phyloP scores from a whole-genome alignment of 1,140 invertebrate species.

The Drosophila parabipectinata region DNA sequence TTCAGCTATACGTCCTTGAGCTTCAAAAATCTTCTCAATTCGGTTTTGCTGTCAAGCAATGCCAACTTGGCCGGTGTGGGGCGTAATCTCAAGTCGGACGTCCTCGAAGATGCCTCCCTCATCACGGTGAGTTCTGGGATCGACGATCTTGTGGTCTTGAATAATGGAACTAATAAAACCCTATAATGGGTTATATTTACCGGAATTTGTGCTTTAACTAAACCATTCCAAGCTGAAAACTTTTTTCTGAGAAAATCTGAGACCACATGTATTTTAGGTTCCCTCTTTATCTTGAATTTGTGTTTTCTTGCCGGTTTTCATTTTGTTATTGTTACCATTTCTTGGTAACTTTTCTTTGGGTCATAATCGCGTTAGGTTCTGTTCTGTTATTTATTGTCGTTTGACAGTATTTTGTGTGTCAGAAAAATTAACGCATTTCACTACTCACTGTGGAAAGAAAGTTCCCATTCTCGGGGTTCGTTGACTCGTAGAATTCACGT shows the following conservation, averaged over 20 bases:
- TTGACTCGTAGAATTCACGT: constrained; percentile 48
- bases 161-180: too few relatives aligned
- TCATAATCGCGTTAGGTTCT: neutral
- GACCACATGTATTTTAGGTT: neutral
- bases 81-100: constrained; percentile 78
- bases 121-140: constrained; percentile 73
- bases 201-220: too few relatives aligned
- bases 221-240: neutral
- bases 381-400: constrained; percentile 33
- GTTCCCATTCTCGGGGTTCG: constrained; percentile 57
- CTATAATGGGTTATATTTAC: too few relatives aligned
- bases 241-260: too few relatives aligned
- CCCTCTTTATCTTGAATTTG: constrained; percentile 34
- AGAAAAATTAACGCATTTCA: constrained; percentile 75
- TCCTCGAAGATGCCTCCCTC: constrained; percentile 81
- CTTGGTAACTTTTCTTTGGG: neutral
- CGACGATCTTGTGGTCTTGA: neutral
- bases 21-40: constrained; percentile 81
- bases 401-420: constrained; percentile 64
- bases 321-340: constrained; percentile 13
- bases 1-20: constrained; percentile 79
- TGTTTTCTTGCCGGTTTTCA: constrained; percentile 35
- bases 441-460: constrained; percentile 53
- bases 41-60: constrained; percentile 77
- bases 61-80: constrained; percentile 76